Base-by-base conservation (phyloP, 2,797 vertebrate genomes). In the Sphenodon punctatus region DNA sequence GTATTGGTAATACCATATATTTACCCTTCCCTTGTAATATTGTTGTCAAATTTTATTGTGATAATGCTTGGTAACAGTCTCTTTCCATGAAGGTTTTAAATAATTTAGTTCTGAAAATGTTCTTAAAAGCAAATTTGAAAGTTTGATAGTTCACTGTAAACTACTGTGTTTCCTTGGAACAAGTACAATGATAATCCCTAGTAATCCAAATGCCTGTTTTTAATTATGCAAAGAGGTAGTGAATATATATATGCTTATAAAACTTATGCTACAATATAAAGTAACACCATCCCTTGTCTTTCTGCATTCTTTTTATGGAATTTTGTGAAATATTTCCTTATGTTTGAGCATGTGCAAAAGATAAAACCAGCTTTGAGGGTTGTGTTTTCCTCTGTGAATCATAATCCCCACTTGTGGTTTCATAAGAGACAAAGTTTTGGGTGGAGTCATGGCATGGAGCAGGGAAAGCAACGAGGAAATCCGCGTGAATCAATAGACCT, bases 341-440 rank as follows among this genome's bases (percentile, higher is more conserved):
- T 82, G 73, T 38, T n/a, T 49, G 20, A 53, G 68, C 86, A 27
- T 72, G 78, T 81, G 75, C 80, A 25, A 0, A n/a, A 53, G 71
- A 36, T 65, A 9, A 39, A 64, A 77, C 39, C 5, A 5, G 64
- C 88, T 7, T 1, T 46, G 69, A 76, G 88, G 75, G 19, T 0
- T 4, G 25, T 90, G 25, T 75, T 86, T 87, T 80, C 42, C 88
- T 45, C 43, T 32, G 45, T 89, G 84, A 90, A 72, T 91, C 80
- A 80, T 61, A 3, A 3, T 77, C 36, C 34, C 45, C 27, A 16
- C 19, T 65, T 70, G 58, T 89, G 80, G 84, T 87, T 34, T 49
- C 75, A 78, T 75, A 34, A 65, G 73, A 68, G 70, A 30, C 9
- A 1, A 32, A 46, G 34, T 72, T 87, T 75, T 67, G 58, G 61